Percentiles rank a stretch among this genome's conserved stretches.
Conservation (phyloP, 2,888 invertebrate genomes). For the Teleiodes luculella region DNA sequence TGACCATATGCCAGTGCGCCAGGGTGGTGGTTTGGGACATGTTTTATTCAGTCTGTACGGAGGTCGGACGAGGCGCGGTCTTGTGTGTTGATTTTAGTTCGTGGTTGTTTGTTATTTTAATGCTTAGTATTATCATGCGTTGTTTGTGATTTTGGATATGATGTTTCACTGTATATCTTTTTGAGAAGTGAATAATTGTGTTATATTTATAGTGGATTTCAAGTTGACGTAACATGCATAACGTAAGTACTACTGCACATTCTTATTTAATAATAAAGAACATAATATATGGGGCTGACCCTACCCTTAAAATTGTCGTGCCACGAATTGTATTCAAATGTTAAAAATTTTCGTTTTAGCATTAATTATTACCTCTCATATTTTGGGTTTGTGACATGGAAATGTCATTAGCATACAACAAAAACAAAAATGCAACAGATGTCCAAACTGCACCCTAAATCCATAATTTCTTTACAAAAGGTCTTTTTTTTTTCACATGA, state of each 20-base stretch:
- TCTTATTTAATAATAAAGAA: too few relatives aligned
- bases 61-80: slow-evolving; percentile 22
- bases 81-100: background rate
- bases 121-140: background rate
- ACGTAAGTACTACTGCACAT: too few relatives aligned
- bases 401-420: slow-evolving; percentile 44
- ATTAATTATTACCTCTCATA: slow-evolving; percentile 10
- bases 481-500: slow-evolving; percentile 36
- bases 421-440: slow-evolving; percentile 56
- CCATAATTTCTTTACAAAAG: slow-evolving; percentile 46
- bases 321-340: slow-evolving; percentile 1
- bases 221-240: background rate
- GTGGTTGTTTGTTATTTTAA: slow-evolving; percentile 6
- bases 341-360: slow-evolving; percentile 1
- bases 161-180: background rate
- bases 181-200: background rate
- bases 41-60: slow-evolving; percentile 40
- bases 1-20: slow-evolving; percentile 43
- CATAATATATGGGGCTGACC: background rate
- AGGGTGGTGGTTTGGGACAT: slow-evolving; percentile 26
- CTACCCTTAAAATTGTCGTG: background rate
- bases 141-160: slow-evolving; percentile 6
- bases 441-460: slow-evolving; percentile 47
- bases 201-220: background rate
- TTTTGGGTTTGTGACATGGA: slow-evolving; percentile 28